A percentile compares a stretch with the other conserved stretches of the same genome.
Evolutionary conservation across 2,888 invertebrate species (phyloP).

Genomic region (Meiosimyza decipiens): DNA sequence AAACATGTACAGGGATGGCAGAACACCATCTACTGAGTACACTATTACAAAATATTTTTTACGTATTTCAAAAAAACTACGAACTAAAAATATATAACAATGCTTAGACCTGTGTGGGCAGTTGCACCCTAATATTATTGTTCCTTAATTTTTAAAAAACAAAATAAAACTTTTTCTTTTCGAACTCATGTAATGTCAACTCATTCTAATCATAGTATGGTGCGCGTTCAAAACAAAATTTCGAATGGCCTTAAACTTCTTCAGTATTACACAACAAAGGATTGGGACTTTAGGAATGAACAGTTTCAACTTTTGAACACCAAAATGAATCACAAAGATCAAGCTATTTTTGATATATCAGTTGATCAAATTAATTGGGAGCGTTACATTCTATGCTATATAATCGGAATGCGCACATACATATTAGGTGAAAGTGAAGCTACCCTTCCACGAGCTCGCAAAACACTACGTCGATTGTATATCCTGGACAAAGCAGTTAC

Average conservation of each 20-base stretch:
- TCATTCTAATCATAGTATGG: conserved; percentile 67
- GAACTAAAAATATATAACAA: neutral
- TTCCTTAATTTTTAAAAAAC: too few relatives aligned
- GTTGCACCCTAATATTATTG: too few relatives aligned
- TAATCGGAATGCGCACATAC: conserved; percentile 85
- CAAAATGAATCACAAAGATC: conserved; percentile 70
- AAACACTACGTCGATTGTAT: conserved; percentile 65
- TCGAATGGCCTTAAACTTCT: conserved; percentile 73
- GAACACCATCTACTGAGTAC: too few relatives aligned
- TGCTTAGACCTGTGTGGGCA: too few relatives aligned
- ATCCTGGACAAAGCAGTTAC: conserved; percentile 68
- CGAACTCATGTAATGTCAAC: neutral
- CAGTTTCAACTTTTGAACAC: conserved; percentile 71
- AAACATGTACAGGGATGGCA: too few relatives aligned
- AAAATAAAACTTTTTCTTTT: neutral
- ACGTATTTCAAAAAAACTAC: neutral
- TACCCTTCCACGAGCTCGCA: conserved; percentile 77
- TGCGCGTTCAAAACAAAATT: conserved; percentile 72
- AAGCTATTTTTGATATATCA: conserved; percentile 72
- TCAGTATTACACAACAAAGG: conserved; percentile 81
- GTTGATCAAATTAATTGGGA: conserved; percentile 71
- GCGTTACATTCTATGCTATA: conserved; percentile 75
- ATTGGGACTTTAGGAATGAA: conserved; percentile 81
- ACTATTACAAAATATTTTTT: too few relatives aligned
- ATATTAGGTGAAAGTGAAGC: conserved; percentile 85